Evolutionary conservation across 2,888 invertebrate genomes (phyloP).

Genomic region (Brachypalpus laphriformis): DNA sequence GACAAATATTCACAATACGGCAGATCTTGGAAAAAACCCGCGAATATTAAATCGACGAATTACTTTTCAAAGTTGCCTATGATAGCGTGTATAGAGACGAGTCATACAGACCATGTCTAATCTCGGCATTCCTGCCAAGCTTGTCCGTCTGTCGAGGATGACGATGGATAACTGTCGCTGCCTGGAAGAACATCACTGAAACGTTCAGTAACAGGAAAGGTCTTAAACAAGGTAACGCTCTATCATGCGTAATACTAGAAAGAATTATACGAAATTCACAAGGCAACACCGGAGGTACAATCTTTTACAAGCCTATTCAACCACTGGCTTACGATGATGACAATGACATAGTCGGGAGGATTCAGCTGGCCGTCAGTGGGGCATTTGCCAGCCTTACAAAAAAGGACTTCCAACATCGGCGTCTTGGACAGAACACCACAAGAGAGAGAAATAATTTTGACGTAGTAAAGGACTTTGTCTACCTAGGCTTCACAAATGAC

Average conservation of each 20-base stretch:
- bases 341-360: no score
- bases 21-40: no score
- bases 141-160: neutral
- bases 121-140: neutral
- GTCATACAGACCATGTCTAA: no score
- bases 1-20: no score
- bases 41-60: no score
- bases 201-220: neutral
- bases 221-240: neutral
- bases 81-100: no score
- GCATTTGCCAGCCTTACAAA: neutral
- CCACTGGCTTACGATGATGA: no score
- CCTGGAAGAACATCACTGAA: neutral
- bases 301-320: neutral
- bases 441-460: neutral
- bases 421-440: neutral
- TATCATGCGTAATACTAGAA: neutral
- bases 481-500: no score
- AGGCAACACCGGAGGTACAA: neutral
- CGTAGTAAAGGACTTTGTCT: neutral
- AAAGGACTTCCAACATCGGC: neutral
- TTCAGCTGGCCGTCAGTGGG: neutral
- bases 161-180: neutral
- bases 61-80: no score
- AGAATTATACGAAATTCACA: neutral